phyloP scores from a whole-genome alignment of 2,113 vertebrate genomes.

The Xerus inauris region DNA sequence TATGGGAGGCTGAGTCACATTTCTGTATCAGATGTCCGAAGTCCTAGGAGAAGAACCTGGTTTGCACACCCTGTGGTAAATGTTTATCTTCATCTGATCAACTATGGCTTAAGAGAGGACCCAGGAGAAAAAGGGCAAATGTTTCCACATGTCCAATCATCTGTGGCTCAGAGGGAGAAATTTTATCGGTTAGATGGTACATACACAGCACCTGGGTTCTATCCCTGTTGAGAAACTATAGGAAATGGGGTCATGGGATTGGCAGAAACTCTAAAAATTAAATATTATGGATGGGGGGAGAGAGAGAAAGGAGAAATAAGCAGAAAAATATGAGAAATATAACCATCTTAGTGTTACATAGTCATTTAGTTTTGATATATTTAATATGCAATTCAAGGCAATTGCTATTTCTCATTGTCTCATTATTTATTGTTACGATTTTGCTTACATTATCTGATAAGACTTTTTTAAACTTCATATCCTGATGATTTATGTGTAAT shows the following conservation, averaged over 20 bases:
- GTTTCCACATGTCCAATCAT: not conserved
- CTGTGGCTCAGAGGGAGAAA: not conserved
- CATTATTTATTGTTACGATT: conserved; percentile 69
- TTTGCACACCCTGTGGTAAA: not conserved
- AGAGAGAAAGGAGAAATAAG: not conserved
- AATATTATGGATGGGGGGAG: not conserved
- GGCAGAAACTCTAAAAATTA: not conserved
- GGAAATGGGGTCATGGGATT: not conserved
- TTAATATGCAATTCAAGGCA: conserved; percentile 42
- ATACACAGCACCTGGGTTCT: not conserved
- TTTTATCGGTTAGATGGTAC: not conserved
- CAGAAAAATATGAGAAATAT: not conserved
- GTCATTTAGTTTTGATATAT: conserved; percentile 58
- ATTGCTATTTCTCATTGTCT: conserved; percentile 60
- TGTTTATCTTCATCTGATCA: conserved; percentile 17
- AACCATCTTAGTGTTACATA: conserved; percentile 15
- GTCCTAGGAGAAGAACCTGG: not conserved
- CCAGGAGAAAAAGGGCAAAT: conserved; percentile 23
- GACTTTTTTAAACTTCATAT: conserved; percentile 52
- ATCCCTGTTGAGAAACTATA: not conserved
- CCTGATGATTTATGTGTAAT: conserved; percentile 64
- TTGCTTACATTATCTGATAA: conserved; percentile 64
- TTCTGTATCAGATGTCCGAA: not conserved
- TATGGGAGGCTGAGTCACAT: not conserved
- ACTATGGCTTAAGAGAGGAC: not conserved